Evolutionary conservation across 2,113 vertebrate species (phyloP), one percentile per base, ranked within the genome.

Genomic region (Hemibagrus wyckioides): DNA sequence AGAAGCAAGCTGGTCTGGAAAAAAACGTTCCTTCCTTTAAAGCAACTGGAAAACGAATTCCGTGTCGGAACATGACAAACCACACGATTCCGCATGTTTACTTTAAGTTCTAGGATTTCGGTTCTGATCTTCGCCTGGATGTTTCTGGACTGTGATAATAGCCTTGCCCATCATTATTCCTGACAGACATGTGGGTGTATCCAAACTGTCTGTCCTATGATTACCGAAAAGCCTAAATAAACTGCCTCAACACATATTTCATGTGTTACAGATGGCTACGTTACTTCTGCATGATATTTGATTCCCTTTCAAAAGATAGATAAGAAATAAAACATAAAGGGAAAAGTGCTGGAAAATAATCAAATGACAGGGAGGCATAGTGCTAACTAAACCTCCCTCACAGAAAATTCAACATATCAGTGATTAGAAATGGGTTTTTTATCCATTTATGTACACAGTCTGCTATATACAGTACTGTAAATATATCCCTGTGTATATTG

Each of bases 21-120:
- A 90, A n/a, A 88, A 89, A 48, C n/a, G 76, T 82, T 86, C 77
- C 44, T 85, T 84, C 80, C n/a, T 52, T 65, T 59, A 83, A 85
- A 82, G 69, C 52, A 41, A 50, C 75, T 25, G 67, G 80, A 63
- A 28, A 33, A 65, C 36, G 21, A n/a, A 88, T 90, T 88, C 61
- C 25, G 41, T 13, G 33, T 63, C 71, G 57, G 84, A 83, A 56
- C 79, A 80, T 88, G 71, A 80, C 50, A 75, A 44, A 87, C 84
- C 75, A 23, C 84, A 88, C 15, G 25, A 19, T 65, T 83, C 17
- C 7, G 0, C 15, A 3, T 83, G 59, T 83, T 83, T 83, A 83
- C 59, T 65, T 65, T n/a, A 50, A 63, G 28, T 63, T 83, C 81
- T 83, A 41, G n/a, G 57, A 50, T 83, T 83, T 83, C 57, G n/a